phyloP scores from a whole-genome alignment of 2,113 vertebrate genomes.

The Cairina moschata region DNA sequence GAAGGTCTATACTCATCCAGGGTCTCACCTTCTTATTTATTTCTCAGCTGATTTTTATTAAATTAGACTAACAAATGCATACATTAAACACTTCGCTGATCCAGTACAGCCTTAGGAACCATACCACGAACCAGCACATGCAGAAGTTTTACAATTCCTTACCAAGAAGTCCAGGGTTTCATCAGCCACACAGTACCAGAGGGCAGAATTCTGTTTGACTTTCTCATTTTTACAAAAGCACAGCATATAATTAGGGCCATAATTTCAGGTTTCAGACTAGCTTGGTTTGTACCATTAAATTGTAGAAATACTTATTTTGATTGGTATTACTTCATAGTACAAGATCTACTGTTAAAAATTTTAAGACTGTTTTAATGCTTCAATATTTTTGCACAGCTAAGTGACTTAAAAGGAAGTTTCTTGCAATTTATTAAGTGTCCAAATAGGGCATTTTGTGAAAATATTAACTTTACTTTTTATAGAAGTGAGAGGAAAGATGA shows the following conservation, averaged over 20 bases:
- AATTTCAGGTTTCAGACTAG: neutral
- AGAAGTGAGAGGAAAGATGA: neutral
- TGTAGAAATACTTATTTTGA: neutral
- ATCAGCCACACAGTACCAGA: neutral
- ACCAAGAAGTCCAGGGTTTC: neutral
- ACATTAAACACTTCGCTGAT: constrained; percentile 13
- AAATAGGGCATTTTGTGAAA: neutral
- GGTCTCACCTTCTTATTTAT: neutral
- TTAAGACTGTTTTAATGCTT: neutral
- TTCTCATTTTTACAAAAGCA: neutral
- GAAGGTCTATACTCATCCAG: neutral
- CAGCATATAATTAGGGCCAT: neutral
- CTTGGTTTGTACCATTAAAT: neutral
- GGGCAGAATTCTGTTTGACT: neutral
- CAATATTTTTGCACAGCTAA: neutral
- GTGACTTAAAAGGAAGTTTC: neutral
- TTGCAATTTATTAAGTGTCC: neutral
- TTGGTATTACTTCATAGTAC: neutral
- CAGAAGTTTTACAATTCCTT: neutral
- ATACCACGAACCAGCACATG: neutral
- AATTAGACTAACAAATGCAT: constrained; percentile 22
- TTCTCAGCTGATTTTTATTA: constrained; percentile 37
- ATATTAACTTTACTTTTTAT: neutral
- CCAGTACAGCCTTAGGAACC: neutral
- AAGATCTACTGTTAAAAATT: neutral